Evolutionary conservation across 2,797 vertebrate genomes (phyloP), one percentile per base, ranked within the genome.

Genomic region (Hoplostethus atlanticus): DNA sequence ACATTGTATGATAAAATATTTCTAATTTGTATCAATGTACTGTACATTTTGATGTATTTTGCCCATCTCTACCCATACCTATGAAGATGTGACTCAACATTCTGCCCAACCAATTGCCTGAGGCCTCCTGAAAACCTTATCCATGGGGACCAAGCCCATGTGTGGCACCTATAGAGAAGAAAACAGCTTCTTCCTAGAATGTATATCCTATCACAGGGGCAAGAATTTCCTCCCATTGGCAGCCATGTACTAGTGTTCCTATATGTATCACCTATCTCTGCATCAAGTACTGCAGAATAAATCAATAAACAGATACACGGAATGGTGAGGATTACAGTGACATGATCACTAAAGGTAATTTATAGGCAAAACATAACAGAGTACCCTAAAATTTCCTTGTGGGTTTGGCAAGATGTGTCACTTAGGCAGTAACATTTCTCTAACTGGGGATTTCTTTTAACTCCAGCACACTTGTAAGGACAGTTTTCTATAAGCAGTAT

Each of bases 91-190:
- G 34, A 57, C 57, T 10, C 21, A 54, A 38, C 5, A 48, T 61
- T 71, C 30, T 53, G 30, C 64, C 15, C 28, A 60, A 50, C 21
- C 62, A 67, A 53, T 44, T 71, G 56, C 40, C 36, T 54, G 47
- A 31, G 40, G 52, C 16, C 6, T 13, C 17, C 30, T 25, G 21
- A 60, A 3, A 56, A 6, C 15, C 25, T 51, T 68, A 51, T 60
- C 15, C 21, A 13, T 30, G 16, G 54, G 47, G 13, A 44, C 42
- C 42, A 44, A 44, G 34, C 5, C 1, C 34, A 36, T 36, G 34
- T 36, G 34, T 36, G 7, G 34, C 7, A 8, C 34, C 34, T 36
- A 36, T 5, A 36, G 7, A 36, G 34, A 36, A 36, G 6, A 36
- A 36, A 36, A 6, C 34, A 36, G 34, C 34, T 36, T 36, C 34